These are phyloP conservation scores for Nowickia ferox DNA, from an alignment of 2,888 invertebrate species.

Conservation along the genomic window DNA sequence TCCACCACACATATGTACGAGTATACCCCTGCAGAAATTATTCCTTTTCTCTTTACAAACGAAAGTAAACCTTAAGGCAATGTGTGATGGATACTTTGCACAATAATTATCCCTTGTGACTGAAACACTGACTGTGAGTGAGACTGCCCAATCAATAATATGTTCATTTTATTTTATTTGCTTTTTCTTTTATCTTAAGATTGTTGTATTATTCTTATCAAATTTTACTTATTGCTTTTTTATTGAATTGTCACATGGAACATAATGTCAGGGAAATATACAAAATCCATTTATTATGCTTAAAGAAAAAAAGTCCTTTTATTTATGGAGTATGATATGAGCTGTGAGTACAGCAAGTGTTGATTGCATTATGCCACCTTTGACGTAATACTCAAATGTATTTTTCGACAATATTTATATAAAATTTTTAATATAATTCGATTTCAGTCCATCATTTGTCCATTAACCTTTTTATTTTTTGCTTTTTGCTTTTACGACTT, in stretches of 20 bases:
- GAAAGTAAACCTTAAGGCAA: conserved; percentile 54
- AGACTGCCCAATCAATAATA: conserved; percentile 64
- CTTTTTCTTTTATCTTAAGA: conserved; percentile 5
- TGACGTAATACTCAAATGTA: conserved; percentile 43
- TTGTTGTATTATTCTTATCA: conserved; percentile 56
- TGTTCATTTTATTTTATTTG: conserved; percentile 18
- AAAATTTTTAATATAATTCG: conserved; percentile 23
- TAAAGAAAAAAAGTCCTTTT: conserved; percentile 18
- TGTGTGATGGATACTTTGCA: conserved; percentile 19
- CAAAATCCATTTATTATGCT: conserved; percentile 59
- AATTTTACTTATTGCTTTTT: conserved; percentile 69
- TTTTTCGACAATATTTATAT: conserved; percentile 37
- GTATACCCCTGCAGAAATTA: background rate
- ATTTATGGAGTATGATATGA: background rate
- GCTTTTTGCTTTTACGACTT: background rate
- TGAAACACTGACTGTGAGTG: conserved; percentile 9
- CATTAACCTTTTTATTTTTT: conserved; percentile 25
- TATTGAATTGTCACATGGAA: conserved; percentile 66
- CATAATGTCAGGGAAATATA: conserved; percentile 57
- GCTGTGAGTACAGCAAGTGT: background rate
- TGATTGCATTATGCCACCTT: conserved; percentile 58
- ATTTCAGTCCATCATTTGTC: conserved; percentile 22
- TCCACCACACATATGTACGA: background rate
- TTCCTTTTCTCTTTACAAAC: background rate
- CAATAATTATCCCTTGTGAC: conserved; percentile 57